Evolutionary conservation across 2,113 vertebrate genomes (phyloP).

Genomic region (Garra rufa): DNA sequence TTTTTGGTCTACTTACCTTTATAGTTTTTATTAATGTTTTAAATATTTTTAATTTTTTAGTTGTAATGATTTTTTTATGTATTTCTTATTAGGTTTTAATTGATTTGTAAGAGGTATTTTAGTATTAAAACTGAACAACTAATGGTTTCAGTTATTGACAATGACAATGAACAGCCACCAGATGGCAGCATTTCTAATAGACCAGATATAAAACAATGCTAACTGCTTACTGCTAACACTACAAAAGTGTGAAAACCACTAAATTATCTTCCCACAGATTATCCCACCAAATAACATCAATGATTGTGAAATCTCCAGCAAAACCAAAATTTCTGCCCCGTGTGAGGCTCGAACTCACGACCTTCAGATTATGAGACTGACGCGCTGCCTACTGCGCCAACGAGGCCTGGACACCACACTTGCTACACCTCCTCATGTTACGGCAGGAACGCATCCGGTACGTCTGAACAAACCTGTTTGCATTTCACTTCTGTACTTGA

Average conservation of each 20-base stretch:
- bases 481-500: background rate
- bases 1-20: too few relatives aligned
- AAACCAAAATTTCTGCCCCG: background rate
- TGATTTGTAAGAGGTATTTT: too few relatives aligned
- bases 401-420: background rate
- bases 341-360: conserved; percentile 48
- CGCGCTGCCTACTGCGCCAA: conserved; percentile 64
- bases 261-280: background rate
- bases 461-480: too few relatives aligned
- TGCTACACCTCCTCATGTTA: background rate
- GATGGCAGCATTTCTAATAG: background rate
- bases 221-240: background rate
- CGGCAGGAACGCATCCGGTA: background rate
- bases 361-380: conserved; percentile 64
- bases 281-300: background rate
- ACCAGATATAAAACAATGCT: background rate
- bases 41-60: too few relatives aligned
- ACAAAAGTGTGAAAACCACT: background rate
- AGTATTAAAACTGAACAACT: too few relatives aligned
- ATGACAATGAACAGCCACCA: background rate
- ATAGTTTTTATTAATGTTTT: too few relatives aligned
- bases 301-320: background rate
- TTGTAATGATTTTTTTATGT: too few relatives aligned
- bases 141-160: too few relatives aligned
- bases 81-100: too few relatives aligned